Percentiles rank a stretch among this genome's conserved stretches.
Conservation (phyloP, 2,888 invertebrate species). For the Lepidonotus clava region DNA sequence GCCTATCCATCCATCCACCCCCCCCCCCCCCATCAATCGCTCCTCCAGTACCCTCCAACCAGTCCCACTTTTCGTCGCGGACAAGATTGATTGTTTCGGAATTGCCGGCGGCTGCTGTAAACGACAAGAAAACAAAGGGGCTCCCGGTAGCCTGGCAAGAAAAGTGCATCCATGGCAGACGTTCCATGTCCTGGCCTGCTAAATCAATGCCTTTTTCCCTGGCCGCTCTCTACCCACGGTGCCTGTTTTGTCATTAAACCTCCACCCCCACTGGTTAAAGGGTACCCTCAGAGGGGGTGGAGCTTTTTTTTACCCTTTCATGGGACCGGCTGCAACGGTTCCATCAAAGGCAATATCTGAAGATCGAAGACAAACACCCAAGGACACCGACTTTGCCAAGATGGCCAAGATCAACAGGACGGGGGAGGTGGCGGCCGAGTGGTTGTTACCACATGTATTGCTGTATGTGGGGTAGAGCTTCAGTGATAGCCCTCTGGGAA, state of each 20-base stretch:
- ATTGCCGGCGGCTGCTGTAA: slow-evolving; percentile 18
- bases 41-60: too few relatives aligned
- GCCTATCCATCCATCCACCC: background rate
- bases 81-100: slow-evolving; percentile 42
- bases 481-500: too few relatives aligned
- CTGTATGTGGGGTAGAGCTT: too few relatives aligned
- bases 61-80: background rate
- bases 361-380: slow-evolving; percentile 49
- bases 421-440: background rate
- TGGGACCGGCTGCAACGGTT: background rate
- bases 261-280: background rate
- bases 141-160: background rate
- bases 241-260: slow-evolving; percentile 21
- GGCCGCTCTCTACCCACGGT: background rate
- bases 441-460: too few relatives aligned
- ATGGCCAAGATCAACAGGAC: background rate
- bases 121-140: slow-evolving; percentile 43
- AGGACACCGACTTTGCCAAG: background rate
- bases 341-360: slow-evolving; percentile 35
- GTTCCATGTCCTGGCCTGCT: slow-evolving; percentile 13
- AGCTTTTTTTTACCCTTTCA: slow-evolving; percentile 18
- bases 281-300: background rate
- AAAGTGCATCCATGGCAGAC: slow-evolving; percentile 32
- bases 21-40: background rate
- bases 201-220: slow-evolving; percentile 16